Conservation (phyloP, 2,113 vertebrate genomes). For the Bujurquina vittata region DNA sequence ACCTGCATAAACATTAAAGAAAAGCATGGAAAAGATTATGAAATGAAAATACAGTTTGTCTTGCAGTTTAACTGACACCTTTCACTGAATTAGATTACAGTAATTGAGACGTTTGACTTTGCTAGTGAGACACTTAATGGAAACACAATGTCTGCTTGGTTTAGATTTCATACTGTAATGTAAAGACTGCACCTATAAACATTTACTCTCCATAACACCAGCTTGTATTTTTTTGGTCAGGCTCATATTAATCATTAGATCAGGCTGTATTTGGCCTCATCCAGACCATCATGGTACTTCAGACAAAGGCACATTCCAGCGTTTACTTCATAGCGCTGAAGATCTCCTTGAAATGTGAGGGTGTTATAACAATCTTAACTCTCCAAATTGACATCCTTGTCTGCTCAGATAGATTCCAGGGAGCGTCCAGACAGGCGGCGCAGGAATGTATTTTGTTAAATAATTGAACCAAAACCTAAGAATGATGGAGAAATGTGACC, state of each 20-base stretch:
- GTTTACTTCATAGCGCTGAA: conserved; percentile 24
- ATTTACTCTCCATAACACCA: background rate
- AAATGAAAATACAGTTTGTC: background rate
- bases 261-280: conserved; percentile 52
- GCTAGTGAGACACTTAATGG: background rate
- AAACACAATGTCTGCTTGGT: background rate
- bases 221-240: background rate
- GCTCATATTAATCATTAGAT: conserved; percentile 23
- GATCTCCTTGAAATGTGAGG: conserved; percentile 65
- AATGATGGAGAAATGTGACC: conserved; percentile 71
- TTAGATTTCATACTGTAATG: background rate
- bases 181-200: background rate
- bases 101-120: background rate
- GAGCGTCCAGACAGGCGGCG: conserved; percentile 53
- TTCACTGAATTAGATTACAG: background rate
- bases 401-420: conserved; percentile 56
- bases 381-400: conserved; percentile 55
- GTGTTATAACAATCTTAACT: conserved; percentile 56
- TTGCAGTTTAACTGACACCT: background rate
- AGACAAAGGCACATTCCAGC: conserved; percentile 59
- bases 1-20: background rate
- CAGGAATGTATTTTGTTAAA: conserved; percentile 78
- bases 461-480: conserved; percentile 78
- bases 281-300: conserved; percentile 3
- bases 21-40: background rate